Percentiles rank a stretch among this genome's conserved stretches.
phyloP scores from a whole-genome alignment of 2,113 vertebrate species.

The Tiliqua scincoides region DNA sequence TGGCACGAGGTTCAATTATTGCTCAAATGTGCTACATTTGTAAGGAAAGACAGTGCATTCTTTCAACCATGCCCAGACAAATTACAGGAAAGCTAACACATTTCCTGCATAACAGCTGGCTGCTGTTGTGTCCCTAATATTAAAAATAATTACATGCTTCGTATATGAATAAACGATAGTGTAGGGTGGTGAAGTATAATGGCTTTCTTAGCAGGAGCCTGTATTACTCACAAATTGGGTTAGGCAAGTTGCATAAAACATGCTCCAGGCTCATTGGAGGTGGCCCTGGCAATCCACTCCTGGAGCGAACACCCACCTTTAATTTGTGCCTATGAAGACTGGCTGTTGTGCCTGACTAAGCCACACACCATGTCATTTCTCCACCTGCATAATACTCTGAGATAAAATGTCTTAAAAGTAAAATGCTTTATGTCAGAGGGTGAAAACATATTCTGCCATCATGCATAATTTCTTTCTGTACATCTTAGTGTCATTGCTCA shows the following conservation, averaged over 20 bases:
- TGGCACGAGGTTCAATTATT: slow-evolving; percentile 58
- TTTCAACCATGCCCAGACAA: slow-evolving; percentile 66
- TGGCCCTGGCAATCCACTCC: neutral
- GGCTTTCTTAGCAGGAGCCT: neutral
- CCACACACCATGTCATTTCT: neutral
- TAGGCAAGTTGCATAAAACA: fast-evolving
- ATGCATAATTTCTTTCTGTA: neutral
- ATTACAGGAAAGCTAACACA: slow-evolving; percentile 56
- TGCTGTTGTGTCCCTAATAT: neutral
- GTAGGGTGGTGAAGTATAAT: neutral
- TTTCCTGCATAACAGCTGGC: slow-evolving; percentile 32
- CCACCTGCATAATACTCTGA: neutral
- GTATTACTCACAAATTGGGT: neutral
- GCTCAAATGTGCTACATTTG: slow-evolving; percentile 45
- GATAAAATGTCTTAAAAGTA: neutral
- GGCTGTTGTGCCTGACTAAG: neutral
- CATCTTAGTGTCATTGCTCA: too few relatives aligned
- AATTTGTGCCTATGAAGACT: neutral
- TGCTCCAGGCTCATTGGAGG: neutral
- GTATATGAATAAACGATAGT: neutral
- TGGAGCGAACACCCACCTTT: neutral
- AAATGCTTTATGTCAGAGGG: neutral
- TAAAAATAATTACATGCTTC: neutral
- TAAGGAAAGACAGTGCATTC: slow-evolving; percentile 41
- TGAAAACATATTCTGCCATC: neutral